Evolutionary conservation across 2,888 invertebrate species (phyloP), one percentile per base, ranked within the genome.

Genomic region (Nomada fabriciana): DNA sequence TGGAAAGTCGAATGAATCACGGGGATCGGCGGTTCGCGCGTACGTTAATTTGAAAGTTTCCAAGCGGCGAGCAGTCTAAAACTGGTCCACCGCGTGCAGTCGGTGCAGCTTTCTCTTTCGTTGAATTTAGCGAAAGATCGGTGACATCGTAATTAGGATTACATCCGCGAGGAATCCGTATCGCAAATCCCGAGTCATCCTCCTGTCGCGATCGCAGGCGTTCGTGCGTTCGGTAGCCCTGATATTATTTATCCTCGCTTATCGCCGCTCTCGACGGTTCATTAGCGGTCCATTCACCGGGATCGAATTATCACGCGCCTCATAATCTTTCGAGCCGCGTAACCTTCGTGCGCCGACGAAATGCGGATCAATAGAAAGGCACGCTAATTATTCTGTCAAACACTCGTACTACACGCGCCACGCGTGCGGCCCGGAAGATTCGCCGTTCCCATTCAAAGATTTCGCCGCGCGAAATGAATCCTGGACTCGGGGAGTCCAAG

Each of bases 101-200:
- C 65, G 42, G 72, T 15, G 74, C 76, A 69, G 79, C 87, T 87
- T 87, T 87, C 87, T 79, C 87, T 76, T 82, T 82, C 83, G 80
- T 82, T 80, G 76, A 84, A 86, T 87, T 86, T 84, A 79, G 70
- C 23, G 78, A 47, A 59, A 86, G 86, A 87, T 88, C 80, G 82
- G 86, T 86, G 86, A 80, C 83, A 83, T 76, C 55, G 78, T 78
- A 75, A 71, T 83, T 82, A 71, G 71, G 36, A 36, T 57, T 47
- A 64, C 70, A 25, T 25, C 60, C 55, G 23, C 47, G 43, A 74
- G 42, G 72, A 64, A 18, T 23, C 2, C 18, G 9, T 11, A 20
- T 18, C 18, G 67, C 59, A 47, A 60, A 15, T 64, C 63, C 42
- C 36, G 61, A 81, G 59, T 82, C 82, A 64, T 71, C 63, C 10